Evolutionary conservation across 2,888 invertebrate genomes (phyloP), one percentile per base, ranked within the genome.

Genomic region (Plebejus argus): DNA sequence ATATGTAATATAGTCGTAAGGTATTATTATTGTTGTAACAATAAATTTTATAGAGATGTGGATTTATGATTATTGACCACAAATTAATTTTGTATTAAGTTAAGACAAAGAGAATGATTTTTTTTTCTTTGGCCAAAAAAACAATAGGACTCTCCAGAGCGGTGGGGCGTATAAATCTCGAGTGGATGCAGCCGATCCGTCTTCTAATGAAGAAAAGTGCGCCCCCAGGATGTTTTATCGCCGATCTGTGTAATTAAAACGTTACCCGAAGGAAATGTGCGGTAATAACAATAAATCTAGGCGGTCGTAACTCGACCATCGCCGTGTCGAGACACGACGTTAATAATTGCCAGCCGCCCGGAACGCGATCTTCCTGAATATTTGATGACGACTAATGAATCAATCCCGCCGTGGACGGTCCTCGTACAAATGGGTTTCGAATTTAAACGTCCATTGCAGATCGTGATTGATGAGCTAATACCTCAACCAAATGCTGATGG

Each of bases 181-280:
- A 82, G 84, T 84, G 84, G 87, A 88, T 86, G 87, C 87, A 83
- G 80, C 85, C 90, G 84, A 91, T 93, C 89, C 89, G 88, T 93
- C 93, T 93, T 91, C 85, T 93, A 93, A 94, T 94, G 93, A 94
- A 94, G 94, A 93, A 93, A 93, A 93, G 94, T 94, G 93, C 91
- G 93, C 91, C 90, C 90, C 86, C 88, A 86, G 90, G 91, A 92
- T 93, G 91, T 83, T 93, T 94, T 93, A 93, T 93, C 91, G 90
- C 82, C 93, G 93, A 94, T 93, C 94, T 91, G 90, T 91, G 94
- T 94, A 94, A 94, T 94, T 94, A 93, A 93, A 94, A 93, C 93
- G 94, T 93, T 92, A 90, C 93, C 91, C 93, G 88, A 86, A 93
- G 93, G 93, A 93, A 93, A 93, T 91, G 92, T 89, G 88, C 87